Conservation (phyloP, 2,888 invertebrate species). For the Eristalis tenax region DNA sequence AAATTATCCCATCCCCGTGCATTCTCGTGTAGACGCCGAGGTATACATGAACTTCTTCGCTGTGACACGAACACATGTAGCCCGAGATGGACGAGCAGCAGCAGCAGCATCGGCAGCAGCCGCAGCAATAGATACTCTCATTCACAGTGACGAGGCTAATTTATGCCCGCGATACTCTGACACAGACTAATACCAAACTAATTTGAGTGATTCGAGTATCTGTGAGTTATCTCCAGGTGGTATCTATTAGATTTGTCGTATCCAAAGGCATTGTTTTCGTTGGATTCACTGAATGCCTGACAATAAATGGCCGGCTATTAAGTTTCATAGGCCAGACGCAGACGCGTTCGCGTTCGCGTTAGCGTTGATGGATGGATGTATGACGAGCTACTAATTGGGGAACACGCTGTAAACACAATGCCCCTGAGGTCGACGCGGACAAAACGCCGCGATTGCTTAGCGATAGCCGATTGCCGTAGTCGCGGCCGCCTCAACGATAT, state of each 20-base stretch:
- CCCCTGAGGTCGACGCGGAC: not conserved
- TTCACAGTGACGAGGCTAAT: conserved; percentile 29
- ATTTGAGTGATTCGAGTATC: conserved; percentile 37
- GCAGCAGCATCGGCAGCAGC: no score
- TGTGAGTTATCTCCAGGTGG: conserved; percentile 15
- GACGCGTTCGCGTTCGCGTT: not conserved
- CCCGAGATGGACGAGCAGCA: no score
- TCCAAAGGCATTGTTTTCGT: not conserved
- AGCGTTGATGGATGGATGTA: conserved; percentile 28
- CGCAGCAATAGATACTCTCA: conserved; percentile 21
- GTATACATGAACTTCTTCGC: conserved; percentile 40
- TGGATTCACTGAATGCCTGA: conserved; percentile 29
- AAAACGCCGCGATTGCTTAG: not conserved
- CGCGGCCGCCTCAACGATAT: not conserved
- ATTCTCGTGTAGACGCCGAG: not conserved
- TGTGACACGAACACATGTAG: not conserved
- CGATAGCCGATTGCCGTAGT: no score
- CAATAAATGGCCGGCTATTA: conserved; percentile 48
- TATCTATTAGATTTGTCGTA: conserved; percentile 36
- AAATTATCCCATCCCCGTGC: conserved; percentile 44
- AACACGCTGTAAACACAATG: conserved; percentile 17
- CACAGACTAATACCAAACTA: conserved; percentile 33
- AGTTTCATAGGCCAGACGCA: conserved; percentile 16
- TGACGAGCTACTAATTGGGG: conserved; percentile 50
- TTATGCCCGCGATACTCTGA: conserved; percentile 29